A percentile compares a stretch with the other conserved stretches of the same genome.
phyloP scores from a whole-genome alignment of 2,113 vertebrate genomes.

The Vulpes lagopus region DNA sequence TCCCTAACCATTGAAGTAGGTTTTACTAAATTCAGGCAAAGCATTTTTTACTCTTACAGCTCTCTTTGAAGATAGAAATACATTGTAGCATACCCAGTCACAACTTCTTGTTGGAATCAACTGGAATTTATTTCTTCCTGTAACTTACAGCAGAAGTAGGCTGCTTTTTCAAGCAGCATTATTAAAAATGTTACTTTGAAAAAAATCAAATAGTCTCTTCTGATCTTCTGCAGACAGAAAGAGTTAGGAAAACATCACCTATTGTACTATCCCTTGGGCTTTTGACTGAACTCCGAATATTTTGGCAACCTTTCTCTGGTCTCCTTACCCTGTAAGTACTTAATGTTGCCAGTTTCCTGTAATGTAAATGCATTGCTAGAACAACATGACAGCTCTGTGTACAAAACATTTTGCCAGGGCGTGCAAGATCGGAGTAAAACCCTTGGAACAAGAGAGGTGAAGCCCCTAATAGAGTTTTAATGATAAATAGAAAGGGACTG shows the following conservation, averaged over 20 bases:
- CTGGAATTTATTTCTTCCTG: constrained; percentile 29
- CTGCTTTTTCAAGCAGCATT: background rate
- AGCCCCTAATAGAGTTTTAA: background rate
- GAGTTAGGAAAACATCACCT: background rate
- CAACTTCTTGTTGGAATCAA: background rate
- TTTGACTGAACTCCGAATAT: background rate
- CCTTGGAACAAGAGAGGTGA: background rate
- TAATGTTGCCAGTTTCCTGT: constrained; percentile 34
- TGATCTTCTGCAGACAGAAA: background rate
- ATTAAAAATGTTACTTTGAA: constrained; percentile 10
- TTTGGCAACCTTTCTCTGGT: background rate
- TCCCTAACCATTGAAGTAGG: background rate
- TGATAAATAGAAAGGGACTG: background rate
- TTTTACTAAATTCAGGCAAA: background rate
- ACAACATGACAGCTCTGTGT: background rate
- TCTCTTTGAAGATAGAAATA: constrained; percentile 16
- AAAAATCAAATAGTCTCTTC: background rate
- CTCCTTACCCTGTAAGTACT: background rate
- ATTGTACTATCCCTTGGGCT: background rate
- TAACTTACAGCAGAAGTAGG: background rate
- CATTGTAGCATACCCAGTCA: background rate
- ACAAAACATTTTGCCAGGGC: background rate
- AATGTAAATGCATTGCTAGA: constrained; percentile 7
- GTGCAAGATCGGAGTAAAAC: background rate
- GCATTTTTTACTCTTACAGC: background rate